Percentiles rank a stretch among this genome's conserved stretches.
These are phyloP conservation scores for Epinephelus fuscoguttatus DNA, from an alignment of 2,113 vertebrate species.

Conservation along the genomic window DNA sequence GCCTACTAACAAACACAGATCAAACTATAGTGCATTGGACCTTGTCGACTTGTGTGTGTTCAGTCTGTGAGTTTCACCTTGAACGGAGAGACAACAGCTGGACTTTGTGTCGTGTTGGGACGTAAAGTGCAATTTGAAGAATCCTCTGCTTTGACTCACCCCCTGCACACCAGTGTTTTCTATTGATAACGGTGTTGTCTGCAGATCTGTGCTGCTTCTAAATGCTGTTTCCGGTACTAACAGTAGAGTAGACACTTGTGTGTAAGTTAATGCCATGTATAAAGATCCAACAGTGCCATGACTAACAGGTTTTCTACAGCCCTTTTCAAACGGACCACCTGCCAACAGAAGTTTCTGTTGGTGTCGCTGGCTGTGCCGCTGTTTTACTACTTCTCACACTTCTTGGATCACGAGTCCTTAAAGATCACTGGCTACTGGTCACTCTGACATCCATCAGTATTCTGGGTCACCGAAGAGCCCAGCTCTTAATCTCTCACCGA, in stretches of 20 bases:
- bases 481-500: background rate
- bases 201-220: slow-evolving; percentile 32
- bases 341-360: background rate
- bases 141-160: background rate
- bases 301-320: slow-evolving; percentile 37
- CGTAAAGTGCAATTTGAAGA: slow-evolving; percentile 64
- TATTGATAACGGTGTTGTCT: slow-evolving; percentile 35
- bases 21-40: slow-evolving; percentile 16
- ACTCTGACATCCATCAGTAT: background rate
- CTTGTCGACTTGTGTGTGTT: slow-evolving; percentile 3
- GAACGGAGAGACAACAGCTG: slow-evolving; percentile 5
- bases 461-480: background rate
- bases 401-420: background rate
- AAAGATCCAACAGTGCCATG: slow-evolving; percentile 47
- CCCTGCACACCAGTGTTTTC: slow-evolving; percentile 42
- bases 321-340: slow-evolving; percentile 7
- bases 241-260: slow-evolving; percentile 20
- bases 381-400: slow-evolving; percentile 26
- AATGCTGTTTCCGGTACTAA: slow-evolving; percentile 21
- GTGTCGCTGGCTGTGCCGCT: slow-evolving; percentile 16
- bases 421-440: slow-evolving; percentile 13
- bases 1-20: background rate
- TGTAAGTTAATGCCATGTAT: slow-evolving; percentile 21
- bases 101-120: slow-evolving; percentile 12
- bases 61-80: slow-evolving; percentile 12